Base-by-base conservation (phyloP, 2,797 vertebrate species). In the Alcedo quadribrachys region DNA sequence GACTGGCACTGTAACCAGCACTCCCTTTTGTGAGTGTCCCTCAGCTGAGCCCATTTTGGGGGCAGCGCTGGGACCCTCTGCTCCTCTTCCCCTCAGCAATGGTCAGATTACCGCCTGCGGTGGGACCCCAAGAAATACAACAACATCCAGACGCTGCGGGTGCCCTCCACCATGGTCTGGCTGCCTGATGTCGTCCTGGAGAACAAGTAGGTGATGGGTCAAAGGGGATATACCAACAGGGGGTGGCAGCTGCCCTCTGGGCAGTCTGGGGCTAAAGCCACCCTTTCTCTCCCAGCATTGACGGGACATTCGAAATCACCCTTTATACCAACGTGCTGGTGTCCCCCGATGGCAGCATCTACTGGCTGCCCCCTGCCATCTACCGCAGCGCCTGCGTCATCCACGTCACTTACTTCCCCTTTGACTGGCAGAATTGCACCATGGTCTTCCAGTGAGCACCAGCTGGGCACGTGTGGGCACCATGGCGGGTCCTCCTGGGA, bases 341-440 rank as follows among this genome's bases (percentile, higher is more conserved):
- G 87, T 98, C 97, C 33, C 96, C 98, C 0, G 45, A 98, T 0
- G 99, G 99, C 61, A 98, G 98, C 17, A 97, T 99, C 90, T 98
- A 97, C 96, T 99, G 99, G 99, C 95, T 99, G 85, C 99, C 99
- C 1, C 99, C 99, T 0, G 98, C 99, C 92, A 99, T 99, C 96
- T 99, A 99, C 96, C 98, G 98, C 94, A 99, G 99, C 1, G 97
- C 98, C 78, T 99, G 99, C 16, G 85, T 98, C 63, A 98, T 99
- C 95, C 96, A 97, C 0, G 98, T 98, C 94, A 98, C 98, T 75
- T 98, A 97, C 78, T 98, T 98, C 84, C 98, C 98, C 61, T 98
- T 98, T 1, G 98, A 98, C 83, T 98, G 98, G 98, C 98, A 98
- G 94, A 98, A 98, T 92, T 98, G 98, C 93, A 98, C 98, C 81